These are phyloP conservation scores for Marronus borbonicus DNA, from an alignment of 2,888 invertebrate genomes.

Conservation along the genomic window DNA sequence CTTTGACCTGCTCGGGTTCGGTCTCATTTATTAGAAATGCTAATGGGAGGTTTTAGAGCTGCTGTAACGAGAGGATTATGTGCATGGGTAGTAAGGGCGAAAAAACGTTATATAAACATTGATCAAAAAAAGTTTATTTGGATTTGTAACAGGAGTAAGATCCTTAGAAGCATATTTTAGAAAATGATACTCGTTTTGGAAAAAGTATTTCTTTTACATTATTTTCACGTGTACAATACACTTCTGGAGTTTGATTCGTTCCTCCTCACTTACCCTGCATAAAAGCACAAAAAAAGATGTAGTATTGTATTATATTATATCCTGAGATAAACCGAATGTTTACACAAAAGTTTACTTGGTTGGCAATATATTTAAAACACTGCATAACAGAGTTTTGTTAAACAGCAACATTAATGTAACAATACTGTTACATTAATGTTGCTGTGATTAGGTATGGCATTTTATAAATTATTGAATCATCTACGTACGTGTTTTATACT, in stretches of 20 bases:
- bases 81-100: not conserved
- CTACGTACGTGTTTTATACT: too few relatives aligned
- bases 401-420: too few relatives aligned
- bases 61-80: slow-evolving; percentile 37
- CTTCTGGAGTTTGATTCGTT: too few relatives aligned
- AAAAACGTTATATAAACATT: not conserved
- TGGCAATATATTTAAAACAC: not conserved
- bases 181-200: not conserved
- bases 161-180: not conserved
- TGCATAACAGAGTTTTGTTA: not conserved
- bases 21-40: slow-evolving; percentile 37
- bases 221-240: too few relatives aligned
- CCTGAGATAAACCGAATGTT: not conserved
- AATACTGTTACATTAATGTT: too few relatives aligned
- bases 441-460: too few relatives aligned
- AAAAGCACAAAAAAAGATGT: too few relatives aligned
- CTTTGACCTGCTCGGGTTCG: slow-evolving; percentile 40
- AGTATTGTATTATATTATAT: too few relatives aligned
- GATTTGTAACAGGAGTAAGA: slow-evolving; percentile 4
- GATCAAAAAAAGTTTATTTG: not conserved
- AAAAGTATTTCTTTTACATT: not conserved
- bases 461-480: too few relatives aligned
- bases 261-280: too few relatives aligned
- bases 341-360: not conserved
- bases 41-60: slow-evolving; percentile 43